phyloP scores from a whole-genome alignment of 2,888 invertebrate species.

The Drosophila antonietae region DNA sequence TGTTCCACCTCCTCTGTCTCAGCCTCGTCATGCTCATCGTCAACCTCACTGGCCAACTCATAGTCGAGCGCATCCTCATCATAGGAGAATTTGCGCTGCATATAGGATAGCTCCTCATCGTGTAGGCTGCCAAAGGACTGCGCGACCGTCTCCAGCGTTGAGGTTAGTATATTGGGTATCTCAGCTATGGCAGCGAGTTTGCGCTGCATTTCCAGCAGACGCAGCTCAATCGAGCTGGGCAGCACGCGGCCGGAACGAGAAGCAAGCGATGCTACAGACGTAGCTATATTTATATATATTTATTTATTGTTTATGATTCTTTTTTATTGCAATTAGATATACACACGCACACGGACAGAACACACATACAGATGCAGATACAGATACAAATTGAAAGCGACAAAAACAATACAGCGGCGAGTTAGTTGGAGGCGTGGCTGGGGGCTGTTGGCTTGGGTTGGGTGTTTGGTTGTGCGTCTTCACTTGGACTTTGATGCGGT shows the following conservation, averaged over 20 bases:
- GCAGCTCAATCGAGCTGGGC: conserved; percentile 81
- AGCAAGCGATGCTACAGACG: conserved; percentile 20
- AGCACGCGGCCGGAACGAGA: conserved; percentile 48
- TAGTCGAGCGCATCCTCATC: conserved; percentile 80
- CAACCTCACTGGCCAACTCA: conserved; percentile 59
- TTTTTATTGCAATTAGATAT: conserved; percentile 55
- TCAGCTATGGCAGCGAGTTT: conserved; percentile 84
- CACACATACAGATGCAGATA: conserved; percentile 12
- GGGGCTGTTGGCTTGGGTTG: background rate
- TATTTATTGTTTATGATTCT: conserved; percentile 11
- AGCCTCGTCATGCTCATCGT: conserved; percentile 11
- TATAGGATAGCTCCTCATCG: conserved; percentile 33
- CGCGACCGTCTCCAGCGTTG: conserved; percentile 83
- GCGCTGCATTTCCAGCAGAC: conserved; percentile 83
- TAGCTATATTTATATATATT: background rate
- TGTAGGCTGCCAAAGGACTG: conserved; percentile 81
- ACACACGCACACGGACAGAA: conserved; percentile 28
- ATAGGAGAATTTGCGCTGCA: conserved; percentile 76
- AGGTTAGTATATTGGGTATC: conserved; percentile 83
- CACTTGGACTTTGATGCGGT: conserved; percentile 76
- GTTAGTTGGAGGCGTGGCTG: conserved; percentile 16
- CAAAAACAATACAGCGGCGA: conserved; percentile 18
- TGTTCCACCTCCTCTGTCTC: conserved; percentile 25
- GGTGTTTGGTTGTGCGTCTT: conserved; percentile 20
- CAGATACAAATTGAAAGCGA: conserved; percentile 18